These are phyloP conservation scores for Molossus alvarezi DNA, from an alignment of 2,797 vertebrate genomes.

Conservation along the genomic window DNA sequence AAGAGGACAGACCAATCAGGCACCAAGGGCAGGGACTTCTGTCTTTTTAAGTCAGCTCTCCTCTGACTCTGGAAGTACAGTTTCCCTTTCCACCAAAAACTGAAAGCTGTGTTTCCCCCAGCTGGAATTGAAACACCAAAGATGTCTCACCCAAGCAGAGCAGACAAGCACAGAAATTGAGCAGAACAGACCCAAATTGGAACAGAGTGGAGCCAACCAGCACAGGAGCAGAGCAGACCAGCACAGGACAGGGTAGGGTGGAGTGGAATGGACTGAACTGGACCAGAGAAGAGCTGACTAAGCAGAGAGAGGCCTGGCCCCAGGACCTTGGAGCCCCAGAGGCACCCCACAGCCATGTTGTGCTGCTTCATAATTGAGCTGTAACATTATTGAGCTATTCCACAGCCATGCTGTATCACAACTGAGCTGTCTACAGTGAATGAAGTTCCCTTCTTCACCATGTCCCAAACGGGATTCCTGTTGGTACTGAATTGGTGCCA, in stretches of 20 bases:
- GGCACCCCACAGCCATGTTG: neutral
- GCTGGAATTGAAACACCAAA: neutral
- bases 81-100: neutral
- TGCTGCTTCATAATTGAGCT: neutral
- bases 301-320: neutral
- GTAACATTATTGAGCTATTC: neutral
- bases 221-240: too few species aligned
- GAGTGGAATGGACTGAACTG: neutral
- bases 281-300: neutral
- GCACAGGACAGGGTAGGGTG: neutral
- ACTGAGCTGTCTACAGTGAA: neutral
- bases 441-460: neutral
- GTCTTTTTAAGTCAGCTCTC: neutral
- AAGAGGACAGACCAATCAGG: neutral
- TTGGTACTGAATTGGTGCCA: neutral
- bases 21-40: neutral
- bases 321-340: neutral
- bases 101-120: neutral
- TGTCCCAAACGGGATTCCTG: neutral
- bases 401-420: neutral
- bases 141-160: neutral
- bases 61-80: neutral
- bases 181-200: neutral
- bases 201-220: too few species aligned
- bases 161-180: neutral